Percentiles rank a stretch among this genome's conserved stretches.
phyloP scores from a whole-genome alignment of 1,140 invertebrate species.

The Phymastichus coffea region DNA sequence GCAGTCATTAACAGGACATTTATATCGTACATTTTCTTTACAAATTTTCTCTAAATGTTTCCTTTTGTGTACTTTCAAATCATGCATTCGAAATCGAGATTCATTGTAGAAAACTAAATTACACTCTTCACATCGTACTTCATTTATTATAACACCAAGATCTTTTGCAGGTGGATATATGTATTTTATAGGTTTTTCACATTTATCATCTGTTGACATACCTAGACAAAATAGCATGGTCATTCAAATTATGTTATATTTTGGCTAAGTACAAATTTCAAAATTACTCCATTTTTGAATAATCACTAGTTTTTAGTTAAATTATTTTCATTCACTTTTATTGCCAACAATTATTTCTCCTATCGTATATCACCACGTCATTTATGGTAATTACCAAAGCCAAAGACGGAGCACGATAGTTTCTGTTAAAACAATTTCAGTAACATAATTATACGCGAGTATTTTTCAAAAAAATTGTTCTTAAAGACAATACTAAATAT shows the following conservation, averaged over 20 bases:
- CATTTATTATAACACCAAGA: constrained; percentile 48
- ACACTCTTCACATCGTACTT: constrained; percentile 49
- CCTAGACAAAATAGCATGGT: neutral
- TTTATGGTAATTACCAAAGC: neutral
- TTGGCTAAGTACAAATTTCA: neutral
- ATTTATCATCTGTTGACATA: neutral
- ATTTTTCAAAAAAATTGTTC: too few species aligned
- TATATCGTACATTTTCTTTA: constrained; percentile 44
- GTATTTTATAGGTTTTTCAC: constrained; percentile 34
- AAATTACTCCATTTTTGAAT: neutral
- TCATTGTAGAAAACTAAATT: constrained; percentile 47
- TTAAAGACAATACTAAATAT: too few species aligned
- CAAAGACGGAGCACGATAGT: too few species aligned
- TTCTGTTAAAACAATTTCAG: too few species aligned
- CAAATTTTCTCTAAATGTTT: constrained; percentile 43
- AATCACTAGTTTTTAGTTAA: too few species aligned
- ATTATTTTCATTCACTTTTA: neutral
- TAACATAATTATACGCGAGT: too few species aligned
- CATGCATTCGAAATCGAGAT: constrained; percentile 47
- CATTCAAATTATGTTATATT: neutral
- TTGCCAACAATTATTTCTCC: neutral
- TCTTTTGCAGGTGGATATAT: constrained; percentile 50
- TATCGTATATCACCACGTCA: constrained; percentile 8
- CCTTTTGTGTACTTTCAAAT: constrained; percentile 49
- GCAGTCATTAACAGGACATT: constrained; percentile 51